Evolutionary conservation across 2,888 invertebrate species (phyloP).

Genomic region (Pyralis farinalis): DNA sequence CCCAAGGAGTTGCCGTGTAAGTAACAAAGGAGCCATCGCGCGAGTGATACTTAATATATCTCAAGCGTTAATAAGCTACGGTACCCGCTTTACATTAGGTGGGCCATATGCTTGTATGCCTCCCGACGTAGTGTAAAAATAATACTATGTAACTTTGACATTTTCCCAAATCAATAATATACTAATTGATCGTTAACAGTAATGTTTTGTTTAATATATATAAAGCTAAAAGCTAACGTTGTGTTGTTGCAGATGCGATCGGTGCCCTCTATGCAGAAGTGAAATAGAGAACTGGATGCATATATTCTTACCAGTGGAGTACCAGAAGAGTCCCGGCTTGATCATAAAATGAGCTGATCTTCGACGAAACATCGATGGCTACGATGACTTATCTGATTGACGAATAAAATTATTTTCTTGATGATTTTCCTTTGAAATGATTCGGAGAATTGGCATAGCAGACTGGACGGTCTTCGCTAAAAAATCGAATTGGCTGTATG

Average conservation of each 20-base stretch:
- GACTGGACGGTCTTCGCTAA: background rate
- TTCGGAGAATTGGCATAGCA: conserved; percentile 3
- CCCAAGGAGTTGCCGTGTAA: no score
- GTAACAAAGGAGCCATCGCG: no score
- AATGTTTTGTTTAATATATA: no score
- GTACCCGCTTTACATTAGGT: no score
- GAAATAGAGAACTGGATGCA: conserved; percentile 86
- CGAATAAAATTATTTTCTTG: background rate
- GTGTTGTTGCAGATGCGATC: conserved; percentile 79
- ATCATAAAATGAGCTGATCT: conserved; percentile 55
- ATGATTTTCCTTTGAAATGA: conserved; percentile 4
- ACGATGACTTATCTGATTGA: conserved; percentile 17
- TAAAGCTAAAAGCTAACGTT: no score
- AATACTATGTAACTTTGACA: no score
- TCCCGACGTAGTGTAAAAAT: no score
- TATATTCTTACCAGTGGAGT: conserved; percentile 85
- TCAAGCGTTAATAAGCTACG: no score
- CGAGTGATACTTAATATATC: no score
- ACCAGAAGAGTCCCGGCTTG: conserved; percentile 51
- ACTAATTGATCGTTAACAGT: no score
- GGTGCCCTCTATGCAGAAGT: conserved; percentile 88
- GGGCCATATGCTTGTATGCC: no score
- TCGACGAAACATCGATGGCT: conserved; percentile 19
- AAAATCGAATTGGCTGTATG: background rate
- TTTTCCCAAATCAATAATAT: no score